phyloP scores from a whole-genome alignment of 1,140 invertebrate genomes.

The Meloidogyne floridensis region DNA sequence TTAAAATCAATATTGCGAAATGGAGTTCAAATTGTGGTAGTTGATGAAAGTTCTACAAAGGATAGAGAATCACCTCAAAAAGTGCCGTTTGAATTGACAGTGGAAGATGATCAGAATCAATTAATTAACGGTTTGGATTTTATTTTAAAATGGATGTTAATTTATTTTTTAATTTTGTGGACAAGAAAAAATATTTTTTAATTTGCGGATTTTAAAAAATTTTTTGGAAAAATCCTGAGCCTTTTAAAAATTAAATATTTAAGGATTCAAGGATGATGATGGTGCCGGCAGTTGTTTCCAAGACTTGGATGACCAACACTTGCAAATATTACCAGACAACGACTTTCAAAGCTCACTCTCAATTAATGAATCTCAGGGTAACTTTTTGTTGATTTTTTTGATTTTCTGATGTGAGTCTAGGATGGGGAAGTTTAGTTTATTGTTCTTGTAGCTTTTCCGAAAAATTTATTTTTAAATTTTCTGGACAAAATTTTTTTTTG shows the following conservation, averaged over 20 bases:
- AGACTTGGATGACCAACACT: slow-evolving; percentile 18
- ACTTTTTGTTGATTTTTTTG: not conserved
- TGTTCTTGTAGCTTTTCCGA: too few species aligned
- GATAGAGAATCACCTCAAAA: not conserved
- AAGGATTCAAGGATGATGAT: slow-evolving; percentile 16
- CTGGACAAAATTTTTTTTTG: too few species aligned
- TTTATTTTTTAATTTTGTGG: not conserved
- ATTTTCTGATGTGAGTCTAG: too few species aligned
- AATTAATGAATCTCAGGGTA: slow-evolving; percentile 35
- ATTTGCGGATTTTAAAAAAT: too few species aligned
- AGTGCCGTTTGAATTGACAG: not conserved
- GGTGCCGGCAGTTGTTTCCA: slow-evolving; percentile 5
- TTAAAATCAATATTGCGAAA: not conserved
- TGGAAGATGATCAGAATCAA: not conserved
- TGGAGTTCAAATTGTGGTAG: not conserved
- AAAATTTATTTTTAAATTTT: not conserved
- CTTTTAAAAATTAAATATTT: too few species aligned
- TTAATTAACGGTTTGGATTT: not conserved
- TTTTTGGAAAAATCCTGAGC: too few species aligned
- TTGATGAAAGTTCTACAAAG: not conserved
- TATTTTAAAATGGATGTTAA: not conserved
- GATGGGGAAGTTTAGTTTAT: too few species aligned
- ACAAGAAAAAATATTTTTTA: too few species aligned
- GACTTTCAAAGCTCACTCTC: slow-evolving; percentile 42
- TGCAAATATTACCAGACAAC: slow-evolving; percentile 26